Base-by-base conservation (phyloP, 2,113 vertebrate genomes). In the Brachypteracias leptosomus region DNA sequence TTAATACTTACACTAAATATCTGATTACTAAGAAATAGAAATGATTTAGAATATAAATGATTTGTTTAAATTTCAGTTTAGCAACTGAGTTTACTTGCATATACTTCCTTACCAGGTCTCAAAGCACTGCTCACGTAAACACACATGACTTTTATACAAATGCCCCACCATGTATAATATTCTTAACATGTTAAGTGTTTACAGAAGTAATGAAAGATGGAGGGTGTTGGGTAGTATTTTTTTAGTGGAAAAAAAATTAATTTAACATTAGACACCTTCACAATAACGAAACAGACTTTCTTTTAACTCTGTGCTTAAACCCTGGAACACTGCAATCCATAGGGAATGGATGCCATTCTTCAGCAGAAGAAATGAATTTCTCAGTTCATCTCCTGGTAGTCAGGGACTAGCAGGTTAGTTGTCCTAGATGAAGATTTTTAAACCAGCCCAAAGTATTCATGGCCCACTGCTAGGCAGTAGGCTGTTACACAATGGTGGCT, bases 21-120 rank as follows among this genome's bases (percentile, higher is more conserved):
- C 28, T 59, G 13, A 72, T 76, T 76, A 67, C 13, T 79, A 28
- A 89, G 22, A 89, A 89, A 52, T 4, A 58, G 2, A 73, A 78
- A 63, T 7, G 0, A 10, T 36, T 73, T 73, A 3, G 2, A 76
- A 80, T 35, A 68, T 6, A 61, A 71, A 68, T 6, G 0, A 54
- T 29, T 66, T 78, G 3, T 65, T 88, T 66, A 58, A 52, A 49
- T 66, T 88, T 76, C 70, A 31, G 13, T 57, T 70, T 35, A 88
- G 17, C 29, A 73, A 68, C 16, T 57, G 16, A 86, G 7, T 16
- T 78, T 57, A 67, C 7, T 70, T 49, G 33, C 6, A 76, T 10
- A 52, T 20, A 52, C n/a, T 68, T 87, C 33, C 12, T 20, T 31
- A 44, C 3, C 24, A 74, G 4, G 42, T 57, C 54, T 67, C 74